phyloP scores from a whole-genome alignment of 2,113 vertebrate species.

The Cryptomyrus ogoouensis region DNA sequence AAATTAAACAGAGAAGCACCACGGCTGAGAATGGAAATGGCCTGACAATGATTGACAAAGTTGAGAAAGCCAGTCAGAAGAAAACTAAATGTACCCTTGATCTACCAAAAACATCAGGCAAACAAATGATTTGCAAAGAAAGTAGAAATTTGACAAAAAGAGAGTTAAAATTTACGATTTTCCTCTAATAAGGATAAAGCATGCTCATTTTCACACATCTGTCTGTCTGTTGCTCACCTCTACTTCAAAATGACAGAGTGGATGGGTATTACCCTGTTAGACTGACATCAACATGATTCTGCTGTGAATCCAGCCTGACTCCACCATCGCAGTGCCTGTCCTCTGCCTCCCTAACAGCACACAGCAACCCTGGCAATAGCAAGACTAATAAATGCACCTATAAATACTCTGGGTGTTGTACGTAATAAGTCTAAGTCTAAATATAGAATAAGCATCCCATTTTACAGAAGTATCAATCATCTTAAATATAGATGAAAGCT shows the following conservation, averaged over 20 bases:
- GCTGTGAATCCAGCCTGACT: neutral
- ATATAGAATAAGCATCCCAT: neutral
- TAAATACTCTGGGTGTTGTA: neutral
- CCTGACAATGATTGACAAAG: conserved; percentile 21
- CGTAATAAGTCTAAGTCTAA: neutral
- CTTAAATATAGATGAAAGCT: neutral
- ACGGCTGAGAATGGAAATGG: conserved; percentile 19
- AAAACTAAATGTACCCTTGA: neutral
- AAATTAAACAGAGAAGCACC: conserved; percentile 26
- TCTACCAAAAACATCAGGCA: neutral
- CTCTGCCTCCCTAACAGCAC: neutral
- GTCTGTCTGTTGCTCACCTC: neutral
- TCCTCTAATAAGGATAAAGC: neutral
- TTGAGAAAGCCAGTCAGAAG: neutral
- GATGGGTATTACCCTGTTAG: neutral
- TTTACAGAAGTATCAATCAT: neutral
- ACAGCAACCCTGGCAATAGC: neutral
- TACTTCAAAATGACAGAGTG: neutral
- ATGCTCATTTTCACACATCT: neutral
- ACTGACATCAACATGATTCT: neutral
- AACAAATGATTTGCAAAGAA: neutral
- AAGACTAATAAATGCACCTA: neutral
- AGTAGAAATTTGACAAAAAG: neutral
- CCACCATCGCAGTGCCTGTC: neutral
- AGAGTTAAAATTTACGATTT: neutral